Conservation (phyloP, 2,888 invertebrate genomes). For the Nysson spinosus region DNA sequence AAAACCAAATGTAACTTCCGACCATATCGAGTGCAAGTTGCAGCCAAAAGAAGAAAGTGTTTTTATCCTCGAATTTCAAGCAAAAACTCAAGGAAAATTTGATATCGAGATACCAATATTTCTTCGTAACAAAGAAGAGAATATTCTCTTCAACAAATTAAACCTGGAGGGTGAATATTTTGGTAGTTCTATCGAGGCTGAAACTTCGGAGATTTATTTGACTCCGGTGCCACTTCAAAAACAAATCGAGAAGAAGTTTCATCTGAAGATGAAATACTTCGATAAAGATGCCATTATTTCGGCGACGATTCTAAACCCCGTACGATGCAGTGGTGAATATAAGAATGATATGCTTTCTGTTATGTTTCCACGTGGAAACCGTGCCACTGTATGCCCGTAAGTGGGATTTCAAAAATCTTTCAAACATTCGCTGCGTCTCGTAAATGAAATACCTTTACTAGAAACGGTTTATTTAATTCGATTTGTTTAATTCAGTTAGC, state of each 20-base stretch:
- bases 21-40: conserved; percentile 59
- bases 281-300: conserved; percentile 35
- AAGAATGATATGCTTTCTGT: conserved; percentile 39
- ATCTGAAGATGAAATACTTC: conserved; percentile 49
- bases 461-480: too few relatives aligned
- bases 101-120: conserved; percentile 69
- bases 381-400: conserved; percentile 30
- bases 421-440: too few relatives aligned
- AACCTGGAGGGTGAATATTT: conserved; percentile 65
- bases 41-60: conserved; percentile 56
- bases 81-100: conserved; percentile 61
- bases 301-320: conserved; percentile 34
- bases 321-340: conserved; percentile 42
- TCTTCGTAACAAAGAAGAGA: conserved; percentile 64
- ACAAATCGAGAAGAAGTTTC: conserved; percentile 53
- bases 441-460: too few relatives aligned
- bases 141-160: conserved; percentile 71
- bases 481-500: too few relatives aligned
- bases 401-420: conserved; percentile 1
- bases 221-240: conserved; percentile 68
- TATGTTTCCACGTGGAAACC: conserved; percentile 45
- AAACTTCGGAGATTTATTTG: conserved; percentile 66
- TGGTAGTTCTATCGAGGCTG: conserved; percentile 61
- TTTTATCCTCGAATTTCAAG: conserved; percentile 65
- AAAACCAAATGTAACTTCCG: conserved; percentile 27